A percentile compares a stretch with the other conserved stretches of the same genome.
These are phyloP conservation scores for Penaeus indicus DNA, from an alignment of 1,140 invertebrate species.

Conservation along the genomic window DNA sequence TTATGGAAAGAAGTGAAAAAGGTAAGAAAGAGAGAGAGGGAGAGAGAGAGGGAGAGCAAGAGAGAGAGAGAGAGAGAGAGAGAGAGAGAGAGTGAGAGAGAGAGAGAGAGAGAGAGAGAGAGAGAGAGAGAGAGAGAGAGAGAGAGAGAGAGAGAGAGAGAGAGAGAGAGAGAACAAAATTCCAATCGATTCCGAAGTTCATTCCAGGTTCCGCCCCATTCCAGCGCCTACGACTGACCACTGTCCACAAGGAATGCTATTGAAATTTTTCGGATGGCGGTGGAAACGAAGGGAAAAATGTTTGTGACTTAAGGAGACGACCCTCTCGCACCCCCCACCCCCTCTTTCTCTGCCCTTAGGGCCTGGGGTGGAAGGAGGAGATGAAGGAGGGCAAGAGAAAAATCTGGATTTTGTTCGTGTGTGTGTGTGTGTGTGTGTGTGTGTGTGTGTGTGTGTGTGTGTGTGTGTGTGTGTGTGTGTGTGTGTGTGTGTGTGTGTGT, in stretches of 20 bases:
- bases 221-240: conserved; percentile 37
- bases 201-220: conserved; percentile 34
- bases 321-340: not conserved
- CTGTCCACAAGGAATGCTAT: conserved; percentile 58
- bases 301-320: conserved; percentile 52
- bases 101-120: not conserved
- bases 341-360: not conserved
- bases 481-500: not conserved
- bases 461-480: conserved; percentile 4
- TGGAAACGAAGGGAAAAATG: conserved; percentile 55
- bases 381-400: not conserved
- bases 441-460: not conserved
- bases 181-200: conserved; percentile 42
- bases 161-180: conserved; percentile 5
- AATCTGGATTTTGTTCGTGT: not conserved
- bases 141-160: conserved; percentile 4
- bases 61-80: conserved; percentile 8
- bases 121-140: not conserved
- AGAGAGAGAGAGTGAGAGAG: not conserved
- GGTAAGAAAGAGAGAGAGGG: not conserved
- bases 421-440: not conserved
- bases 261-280: conserved; percentile 57
- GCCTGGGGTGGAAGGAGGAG: not conserved
- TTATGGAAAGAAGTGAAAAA: no score
- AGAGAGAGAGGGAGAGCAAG: not conserved